Percentiles rank a stretch among this genome's conserved stretches.
These are phyloP conservation scores for Rhingia campestris DNA, from an alignment of 2,888 invertebrate genomes.

Conservation along the genomic window DNA sequence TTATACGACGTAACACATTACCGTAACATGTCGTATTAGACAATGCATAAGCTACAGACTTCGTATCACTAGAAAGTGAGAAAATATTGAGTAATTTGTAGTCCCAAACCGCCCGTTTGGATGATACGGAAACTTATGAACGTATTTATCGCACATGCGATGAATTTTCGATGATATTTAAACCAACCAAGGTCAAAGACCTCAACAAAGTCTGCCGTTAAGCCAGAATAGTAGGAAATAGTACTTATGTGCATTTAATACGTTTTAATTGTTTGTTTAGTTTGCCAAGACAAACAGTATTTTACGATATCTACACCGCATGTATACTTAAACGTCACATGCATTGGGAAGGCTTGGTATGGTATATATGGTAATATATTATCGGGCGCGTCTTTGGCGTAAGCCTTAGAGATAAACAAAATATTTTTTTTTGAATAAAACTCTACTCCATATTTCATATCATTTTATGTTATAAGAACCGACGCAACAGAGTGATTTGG, in stretches of 20 bases:
- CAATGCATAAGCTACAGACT: background rate
- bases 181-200: conserved; percentile 1
- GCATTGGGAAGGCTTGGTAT: conserved; percentile 9
- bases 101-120: background rate
- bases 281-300: conserved; percentile 6
- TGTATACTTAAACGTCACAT: conserved; percentile 2
- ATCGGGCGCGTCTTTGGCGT: conserved; percentile 12
- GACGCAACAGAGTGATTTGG: background rate
- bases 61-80: conserved; percentile 4
- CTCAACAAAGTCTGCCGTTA: background rate
- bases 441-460: conserved; percentile 36
- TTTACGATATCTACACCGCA: background rate
- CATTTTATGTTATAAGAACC: conserved; percentile 4
- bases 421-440: background rate
- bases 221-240: background rate
- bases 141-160: conserved; percentile 10
- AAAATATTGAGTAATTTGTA: background rate
- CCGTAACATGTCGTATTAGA: too few relatives aligned
- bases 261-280: background rate
- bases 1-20: too few relatives aligned
- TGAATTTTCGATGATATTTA: conserved; percentile 2
- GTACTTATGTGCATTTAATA: background rate
- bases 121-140: background rate
- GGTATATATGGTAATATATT: conserved; percentile 2
- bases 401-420: conserved; percentile 30